A percentile compares a stretch with the other conserved stretches of the same genome.
Evolutionary conservation across 2,888 invertebrate species (phyloP).

Genomic region (Drosophila ezoana): DNA sequence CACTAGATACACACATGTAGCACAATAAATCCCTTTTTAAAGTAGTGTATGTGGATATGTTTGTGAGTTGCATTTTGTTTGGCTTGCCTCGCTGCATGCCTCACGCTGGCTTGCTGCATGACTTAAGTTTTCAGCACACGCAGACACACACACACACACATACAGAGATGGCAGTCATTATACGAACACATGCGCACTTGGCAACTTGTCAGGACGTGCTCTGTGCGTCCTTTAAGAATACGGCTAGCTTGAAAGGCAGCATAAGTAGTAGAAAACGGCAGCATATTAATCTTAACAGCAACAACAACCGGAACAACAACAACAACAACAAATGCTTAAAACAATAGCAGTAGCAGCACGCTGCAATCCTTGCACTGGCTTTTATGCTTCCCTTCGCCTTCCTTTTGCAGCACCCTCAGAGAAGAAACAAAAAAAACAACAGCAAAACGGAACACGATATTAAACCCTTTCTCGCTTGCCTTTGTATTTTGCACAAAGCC

Average conservation of each 20-base stretch:
- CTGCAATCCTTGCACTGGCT: slow-evolving; percentile 51
- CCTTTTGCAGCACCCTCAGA: not conserved
- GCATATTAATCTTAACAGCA: slow-evolving; percentile 74
- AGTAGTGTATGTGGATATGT: slow-evolving; percentile 48
- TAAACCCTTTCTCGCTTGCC: slow-evolving; percentile 48
- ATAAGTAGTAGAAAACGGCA: slow-evolving; percentile 77
- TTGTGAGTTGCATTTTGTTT: slow-evolving; percentile 41
- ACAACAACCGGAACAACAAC: slow-evolving; percentile 51
- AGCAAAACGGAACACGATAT: slow-evolving; percentile 55
- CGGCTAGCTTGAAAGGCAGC: slow-evolving; percentile 68
- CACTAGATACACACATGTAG: slow-evolving; percentile 4
- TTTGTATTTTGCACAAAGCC: slow-evolving; percentile 50
- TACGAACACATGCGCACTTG: slow-evolving; percentile 43
- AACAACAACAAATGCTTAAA: slow-evolving; percentile 38
- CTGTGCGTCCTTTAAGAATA: slow-evolving; percentile 55
- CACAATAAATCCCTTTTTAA: slow-evolving; percentile 71
- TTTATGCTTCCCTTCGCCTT: slow-evolving; percentile 24
- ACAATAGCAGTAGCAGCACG: slow-evolving; percentile 34
- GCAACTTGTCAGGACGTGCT: slow-evolving; percentile 59
- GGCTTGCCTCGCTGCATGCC: slow-evolving; percentile 39
- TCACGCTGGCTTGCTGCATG: slow-evolving; percentile 49
- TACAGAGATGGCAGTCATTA: slow-evolving; percentile 54
- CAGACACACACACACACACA: slow-evolving; percentile 24
- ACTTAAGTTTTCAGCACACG: slow-evolving; percentile 73
- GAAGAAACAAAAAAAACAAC: slow-evolving; percentile 4